Evolutionary conservation across 2,113 vertebrate species (phyloP).

Genomic region (Actenoides hombroni): DNA sequence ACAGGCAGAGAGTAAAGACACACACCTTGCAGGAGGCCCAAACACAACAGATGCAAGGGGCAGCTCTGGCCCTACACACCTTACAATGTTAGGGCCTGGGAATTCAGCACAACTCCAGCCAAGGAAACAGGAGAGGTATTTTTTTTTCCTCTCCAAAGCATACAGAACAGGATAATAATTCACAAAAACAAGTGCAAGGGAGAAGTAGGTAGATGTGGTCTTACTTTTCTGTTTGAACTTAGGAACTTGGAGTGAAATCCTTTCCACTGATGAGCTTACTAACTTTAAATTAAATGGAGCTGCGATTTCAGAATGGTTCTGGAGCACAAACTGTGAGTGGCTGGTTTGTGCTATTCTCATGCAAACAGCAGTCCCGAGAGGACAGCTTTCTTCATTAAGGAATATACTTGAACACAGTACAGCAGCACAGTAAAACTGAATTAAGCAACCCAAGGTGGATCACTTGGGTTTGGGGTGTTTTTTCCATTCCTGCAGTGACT

Average conservation of each 20-base stretch:
- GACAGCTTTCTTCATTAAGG: neutral
- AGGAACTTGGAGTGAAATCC: neutral
- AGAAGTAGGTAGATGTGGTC: neutral
- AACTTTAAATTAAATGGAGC: neutral
- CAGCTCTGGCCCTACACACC: neutral
- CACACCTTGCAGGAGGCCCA: neutral
- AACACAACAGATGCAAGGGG: fast-evolving
- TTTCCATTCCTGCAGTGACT: neutral
- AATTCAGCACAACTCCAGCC: neutral
- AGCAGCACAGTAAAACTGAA: neutral
- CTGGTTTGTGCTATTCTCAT: neutral
- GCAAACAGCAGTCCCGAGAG: neutral
- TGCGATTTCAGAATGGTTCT: neutral
- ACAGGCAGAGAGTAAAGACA: neutral
- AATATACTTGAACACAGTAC: neutral
- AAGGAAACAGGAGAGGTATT: neutral
- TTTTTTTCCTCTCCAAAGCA: neutral
- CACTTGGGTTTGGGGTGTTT: neutral
- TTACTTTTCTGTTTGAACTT: neutral
- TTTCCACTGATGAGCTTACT: neutral
- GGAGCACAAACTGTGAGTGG: neutral
- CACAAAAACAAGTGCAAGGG: neutral
- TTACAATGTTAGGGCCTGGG: neutral
- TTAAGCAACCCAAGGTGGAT: neutral
- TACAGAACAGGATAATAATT: neutral